These are phyloP conservation scores for Tragelaphus scriptus DNA, from an alignment of 2,113 vertebrate genomes.

Conservation along the genomic window DNA sequence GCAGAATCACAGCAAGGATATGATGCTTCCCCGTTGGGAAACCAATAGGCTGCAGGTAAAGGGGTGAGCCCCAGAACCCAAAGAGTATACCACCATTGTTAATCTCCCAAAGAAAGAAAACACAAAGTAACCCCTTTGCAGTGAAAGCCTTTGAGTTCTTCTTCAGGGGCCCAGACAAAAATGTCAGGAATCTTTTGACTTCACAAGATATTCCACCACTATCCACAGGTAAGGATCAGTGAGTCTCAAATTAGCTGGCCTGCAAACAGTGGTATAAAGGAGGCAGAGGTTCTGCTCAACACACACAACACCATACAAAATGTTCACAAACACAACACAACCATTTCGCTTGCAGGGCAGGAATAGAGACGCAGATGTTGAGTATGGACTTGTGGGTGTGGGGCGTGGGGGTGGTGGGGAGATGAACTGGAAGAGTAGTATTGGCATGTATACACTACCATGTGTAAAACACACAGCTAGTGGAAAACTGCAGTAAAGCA, in stretches of 20 bases:
- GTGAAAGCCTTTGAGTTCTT: neutral
- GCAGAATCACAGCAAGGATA: conserved; percentile 81
- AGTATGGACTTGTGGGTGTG: neutral
- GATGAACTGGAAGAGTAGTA: neutral
- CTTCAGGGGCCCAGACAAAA: neutral
- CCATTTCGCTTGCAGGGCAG: neutral
- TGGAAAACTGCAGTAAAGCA: neutral
- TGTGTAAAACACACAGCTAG: neutral
- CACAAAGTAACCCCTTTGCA: neutral
- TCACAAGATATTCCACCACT: neutral
- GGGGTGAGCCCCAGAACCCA: conserved; percentile 72
- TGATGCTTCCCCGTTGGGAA: conserved; percentile 73
- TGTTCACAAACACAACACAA: neutral
- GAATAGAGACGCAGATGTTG: neutral
- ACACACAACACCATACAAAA: neutral
- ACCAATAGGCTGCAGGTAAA: conserved; percentile 84
- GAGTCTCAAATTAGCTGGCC: neutral
- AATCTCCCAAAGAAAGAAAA: conserved; percentile 67
- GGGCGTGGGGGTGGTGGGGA: neutral
- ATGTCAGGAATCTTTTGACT: neutral
- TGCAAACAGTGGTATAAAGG: neutral
- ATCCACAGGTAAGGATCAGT: neutral
- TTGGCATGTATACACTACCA: neutral
- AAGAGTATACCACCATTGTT: conserved; percentile 62
- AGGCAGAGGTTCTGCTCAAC: neutral